Evolutionary conservation across 2,888 invertebrate genomes (phyloP).

Genomic region (Drosophila maculinotata): DNA sequence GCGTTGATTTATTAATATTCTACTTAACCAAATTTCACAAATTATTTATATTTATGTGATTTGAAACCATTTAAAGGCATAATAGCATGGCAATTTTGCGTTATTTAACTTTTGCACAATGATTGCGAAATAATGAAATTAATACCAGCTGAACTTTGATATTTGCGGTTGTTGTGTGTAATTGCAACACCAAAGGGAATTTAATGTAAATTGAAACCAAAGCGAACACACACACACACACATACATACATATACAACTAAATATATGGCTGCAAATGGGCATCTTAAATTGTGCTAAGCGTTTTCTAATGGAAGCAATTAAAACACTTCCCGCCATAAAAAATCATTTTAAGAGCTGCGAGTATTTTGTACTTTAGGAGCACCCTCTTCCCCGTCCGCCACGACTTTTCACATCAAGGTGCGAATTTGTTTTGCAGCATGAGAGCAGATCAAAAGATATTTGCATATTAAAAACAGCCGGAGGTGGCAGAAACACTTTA

Average conservation of each 20-base stretch:
- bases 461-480: slow-evolving; percentile 61
- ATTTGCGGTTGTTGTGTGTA: slow-evolving; percentile 15
- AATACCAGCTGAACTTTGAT: slow-evolving; percentile 28
- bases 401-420: slow-evolving; percentile 62
- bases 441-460: slow-evolving; percentile 75
- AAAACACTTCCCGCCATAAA: slow-evolving; percentile 49
- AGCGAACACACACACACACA: slow-evolving; percentile 8
- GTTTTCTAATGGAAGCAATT: slow-evolving; percentile 75
- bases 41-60: slow-evolving; percentile 36
- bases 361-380: slow-evolving; percentile 9
- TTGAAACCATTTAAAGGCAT: slow-evolving; percentile 35
- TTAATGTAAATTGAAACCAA: slow-evolving; percentile 30
- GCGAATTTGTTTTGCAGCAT: slow-evolving; percentile 62
- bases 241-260: slow-evolving; percentile 31
- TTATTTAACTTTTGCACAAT: slow-evolving; percentile 7
- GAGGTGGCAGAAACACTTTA: slow-evolving; percentile 34
- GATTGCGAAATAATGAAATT: slow-evolving; percentile 8
- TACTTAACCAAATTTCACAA: slow-evolving; percentile 42
- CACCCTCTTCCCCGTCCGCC: slow-evolving; percentile 1
- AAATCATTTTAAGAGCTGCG: slow-evolving; percentile 34
- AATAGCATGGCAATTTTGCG: slow-evolving; percentile 25
- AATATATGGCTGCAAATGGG: slow-evolving; percentile 37
- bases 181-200: slow-evolving; percentile 19
- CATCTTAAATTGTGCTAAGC: slow-evolving; percentile 56
- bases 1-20: slow-evolving; percentile 73